These are phyloP conservation scores for Drosophila arizonae DNA, from an alignment of 1,140 invertebrate species.

Conservation along the genomic window DNA sequence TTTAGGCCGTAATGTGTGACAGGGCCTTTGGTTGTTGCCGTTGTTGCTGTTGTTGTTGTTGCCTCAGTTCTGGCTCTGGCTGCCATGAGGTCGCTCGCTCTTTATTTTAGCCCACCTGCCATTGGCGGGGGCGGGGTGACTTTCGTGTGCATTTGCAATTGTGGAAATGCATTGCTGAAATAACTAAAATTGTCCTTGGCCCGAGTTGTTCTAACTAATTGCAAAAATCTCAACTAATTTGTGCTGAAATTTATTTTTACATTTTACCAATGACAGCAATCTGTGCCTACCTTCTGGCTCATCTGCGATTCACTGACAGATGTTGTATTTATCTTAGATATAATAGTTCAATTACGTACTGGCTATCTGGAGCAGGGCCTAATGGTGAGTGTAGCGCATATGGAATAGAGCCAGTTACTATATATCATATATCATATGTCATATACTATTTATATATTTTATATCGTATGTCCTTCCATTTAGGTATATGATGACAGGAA, in stretches of 20 bases:
- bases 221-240: conserved; percentile 33
- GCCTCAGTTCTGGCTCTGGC: no score
- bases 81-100: neutral
- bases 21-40: neutral
- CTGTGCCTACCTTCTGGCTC: conserved; percentile 89
- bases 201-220: conserved; percentile 36
- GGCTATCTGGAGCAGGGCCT: conserved; percentile 98
- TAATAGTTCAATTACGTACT: conserved; percentile 95
- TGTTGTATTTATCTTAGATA: conserved; percentile 93
- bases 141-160: conserved; percentile 52
- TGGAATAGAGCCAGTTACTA: neutral
- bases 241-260: neutral
- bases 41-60: no score
- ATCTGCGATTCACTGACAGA: conserved; percentile 92
- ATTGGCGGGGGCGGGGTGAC: conserved; percentile 11
- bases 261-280: conserved; percentile 83
- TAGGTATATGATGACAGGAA: conserved; percentile 94
- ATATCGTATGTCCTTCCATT: neutral
- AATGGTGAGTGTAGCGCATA: conserved; percentile 85
- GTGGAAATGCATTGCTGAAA: conserved; percentile 52
- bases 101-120: conserved; percentile 26
- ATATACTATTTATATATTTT: no score
- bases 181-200: conserved; percentile 62
- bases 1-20: conserved; percentile 44
- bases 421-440: neutral